Evolutionary conservation across 2,888 invertebrate genomes (phyloP).

Genomic region (Meta bourneti): DNA sequence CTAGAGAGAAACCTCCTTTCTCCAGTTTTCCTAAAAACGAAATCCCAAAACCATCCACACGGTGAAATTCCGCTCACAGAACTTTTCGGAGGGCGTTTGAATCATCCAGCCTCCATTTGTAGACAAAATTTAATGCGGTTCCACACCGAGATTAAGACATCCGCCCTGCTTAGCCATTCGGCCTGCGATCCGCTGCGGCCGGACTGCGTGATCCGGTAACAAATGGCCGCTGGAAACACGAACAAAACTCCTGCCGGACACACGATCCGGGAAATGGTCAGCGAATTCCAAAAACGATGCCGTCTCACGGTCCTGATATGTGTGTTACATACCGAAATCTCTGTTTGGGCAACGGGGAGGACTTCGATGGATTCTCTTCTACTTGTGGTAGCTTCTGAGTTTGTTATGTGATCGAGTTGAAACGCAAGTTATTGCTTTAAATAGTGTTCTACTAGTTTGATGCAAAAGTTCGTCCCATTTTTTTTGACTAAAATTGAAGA

Average conservation of each 20-base stretch:
- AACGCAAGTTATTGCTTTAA: too few species aligned
- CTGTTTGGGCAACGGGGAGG: too few species aligned
- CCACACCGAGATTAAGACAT: neutral
- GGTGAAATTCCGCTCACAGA: neutral
- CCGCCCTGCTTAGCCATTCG: neutral
- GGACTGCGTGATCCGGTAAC: constrained; percentile 38
- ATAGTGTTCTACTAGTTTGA: too few species aligned
- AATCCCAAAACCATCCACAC: neutral
- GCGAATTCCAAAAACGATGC: neutral
- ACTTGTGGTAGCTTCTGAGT: too few species aligned
- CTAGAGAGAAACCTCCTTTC: neutral
- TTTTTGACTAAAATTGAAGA: too few species aligned
- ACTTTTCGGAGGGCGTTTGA: neutral
- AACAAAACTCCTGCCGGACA: neutral
- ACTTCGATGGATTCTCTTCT: too few species aligned
- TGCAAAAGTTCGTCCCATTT: too few species aligned
- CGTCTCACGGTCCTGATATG: neutral
- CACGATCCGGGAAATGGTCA: neutral
- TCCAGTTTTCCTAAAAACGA: neutral
- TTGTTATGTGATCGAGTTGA: too few species aligned
- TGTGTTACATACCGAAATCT: too few species aligned
- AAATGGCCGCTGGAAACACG: neutral
- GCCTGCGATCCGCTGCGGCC: neutral
- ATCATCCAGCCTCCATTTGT: neutral
- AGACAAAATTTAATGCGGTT: neutral